phyloP scores from a whole-genome alignment of 92 coral and sea anemone species.

The Desmophyllum pertusum region DNA sequence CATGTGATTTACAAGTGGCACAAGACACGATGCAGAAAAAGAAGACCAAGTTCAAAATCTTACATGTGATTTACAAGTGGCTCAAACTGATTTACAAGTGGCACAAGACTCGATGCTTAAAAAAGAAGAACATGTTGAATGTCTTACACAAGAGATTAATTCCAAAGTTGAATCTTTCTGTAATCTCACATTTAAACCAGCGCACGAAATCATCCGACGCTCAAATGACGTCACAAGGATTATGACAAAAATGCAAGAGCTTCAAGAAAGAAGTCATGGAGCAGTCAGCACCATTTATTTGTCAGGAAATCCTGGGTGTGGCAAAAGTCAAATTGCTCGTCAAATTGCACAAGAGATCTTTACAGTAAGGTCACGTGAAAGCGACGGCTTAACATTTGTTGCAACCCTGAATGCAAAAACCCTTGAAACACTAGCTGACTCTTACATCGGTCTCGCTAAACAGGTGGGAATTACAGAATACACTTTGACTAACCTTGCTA shows the following conservation, averaged over 20 bases:
- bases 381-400: slow-evolving; percentile 8
- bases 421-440: slow-evolving; percentile 28
- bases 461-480: slow-evolving; percentile 18
- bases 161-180: slow-evolving; percentile 42
- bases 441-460: slow-evolving; percentile 27
- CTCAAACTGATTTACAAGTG: not conserved
- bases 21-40: too few relatives aligned
- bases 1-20: too few relatives aligned
- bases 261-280: slow-evolving; percentile 11
- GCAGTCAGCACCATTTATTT: slow-evolving; percentile 37
- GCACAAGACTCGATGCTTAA: not conserved
- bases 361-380: not conserved
- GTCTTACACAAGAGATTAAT: slow-evolving; percentile 3
- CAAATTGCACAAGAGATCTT: slow-evolving; percentile 45
- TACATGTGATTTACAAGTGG: too few relatives aligned
- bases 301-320: slow-evolving; percentile 61
- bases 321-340: slow-evolving; percentile 57
- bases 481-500: slow-evolving; percentile 12
- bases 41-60: too few relatives aligned
- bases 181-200: slow-evolving; percentile 32
- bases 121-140: slow-evolving; percentile 2
- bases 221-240: slow-evolving; percentile 30
- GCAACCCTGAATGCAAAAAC: slow-evolving; percentile 43
- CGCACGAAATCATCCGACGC: slow-evolving; percentile 34
- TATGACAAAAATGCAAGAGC: slow-evolving; percentile 9